Conservation (phyloP, 2,797 vertebrate genomes). For the Octomys mimax region DNA sequence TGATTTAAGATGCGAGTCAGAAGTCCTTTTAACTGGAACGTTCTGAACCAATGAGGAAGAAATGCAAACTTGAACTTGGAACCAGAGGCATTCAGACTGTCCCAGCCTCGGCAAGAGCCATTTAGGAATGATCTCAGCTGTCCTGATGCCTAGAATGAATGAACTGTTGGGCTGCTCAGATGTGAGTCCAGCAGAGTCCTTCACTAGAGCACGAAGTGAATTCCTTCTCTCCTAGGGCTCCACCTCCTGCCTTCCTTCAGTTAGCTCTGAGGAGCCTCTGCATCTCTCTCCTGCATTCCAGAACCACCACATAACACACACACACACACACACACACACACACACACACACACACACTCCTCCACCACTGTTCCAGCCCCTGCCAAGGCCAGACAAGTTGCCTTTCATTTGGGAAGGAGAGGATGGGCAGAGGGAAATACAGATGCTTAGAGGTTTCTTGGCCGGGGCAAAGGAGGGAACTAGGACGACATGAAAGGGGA, state of each 20-base stretch:
- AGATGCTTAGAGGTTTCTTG: neutral
- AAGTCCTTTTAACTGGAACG: neutral
- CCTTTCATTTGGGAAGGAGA: neutral
- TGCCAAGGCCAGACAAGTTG: neutral
- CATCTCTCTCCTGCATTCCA: neutral
- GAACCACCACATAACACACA: neutral
- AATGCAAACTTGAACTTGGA: neutral
- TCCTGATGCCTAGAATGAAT: neutral
- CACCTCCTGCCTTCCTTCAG: neutral
- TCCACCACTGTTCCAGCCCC: too few species aligned
- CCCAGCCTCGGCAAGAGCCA: neutral
- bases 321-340: neutral
- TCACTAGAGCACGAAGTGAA: neutral
- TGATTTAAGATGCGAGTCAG: neutral
- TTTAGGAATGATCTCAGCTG: neutral
- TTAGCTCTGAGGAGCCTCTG: neutral
- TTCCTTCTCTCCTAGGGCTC: neutral
- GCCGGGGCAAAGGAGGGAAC: neutral
- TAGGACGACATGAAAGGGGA: neutral
- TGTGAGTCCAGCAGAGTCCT: neutral
- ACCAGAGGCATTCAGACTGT: constrained; percentile 7
- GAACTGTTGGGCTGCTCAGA: neutral
- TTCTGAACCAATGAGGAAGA: neutral
- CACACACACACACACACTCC: neutral
- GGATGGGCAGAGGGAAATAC: neutral